Evolutionary conservation across 2,797 vertebrate genomes (phyloP), one percentile per base, ranked within the genome.

Genomic region (Platalea minor): DNA sequence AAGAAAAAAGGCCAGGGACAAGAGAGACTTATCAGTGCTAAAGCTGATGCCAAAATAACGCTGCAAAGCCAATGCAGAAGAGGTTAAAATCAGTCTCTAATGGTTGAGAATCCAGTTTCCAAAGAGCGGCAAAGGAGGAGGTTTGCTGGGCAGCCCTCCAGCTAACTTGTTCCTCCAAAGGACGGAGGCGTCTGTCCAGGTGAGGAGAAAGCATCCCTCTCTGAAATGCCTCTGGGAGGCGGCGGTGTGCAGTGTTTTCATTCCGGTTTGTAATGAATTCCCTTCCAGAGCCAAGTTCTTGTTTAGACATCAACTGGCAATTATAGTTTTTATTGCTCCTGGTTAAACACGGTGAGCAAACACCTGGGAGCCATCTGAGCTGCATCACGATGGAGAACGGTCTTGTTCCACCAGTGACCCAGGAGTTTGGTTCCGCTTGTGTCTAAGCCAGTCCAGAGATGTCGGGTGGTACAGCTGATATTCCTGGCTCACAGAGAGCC

Each of bases 311-410:
- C 67, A 46, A 28, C n/a, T 29, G 50, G 69, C 17, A 48, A 15
- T 33, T 24, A 31, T 0, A 16, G 11, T 4, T 7, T 46, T 73
- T 73, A 68, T 74, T 68, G 81, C 11, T 67, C 43, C 45, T 45
- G 43, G 39, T 53, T 60, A 73, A 79, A 67, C 53, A 19, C 1
- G 1, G n/a, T 11, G 29, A 79, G 73, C 46, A 89, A 60, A 69
- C 29, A 63, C 43, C 57, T 45, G 46, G 68, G 53, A 74, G 35
- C 68, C 37, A 24, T 26, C 53, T 16, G 60, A 73, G 68, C 51
- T 33, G 39, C 2, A 0, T 16, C 54, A 56, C 2, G 2, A 14
- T 7, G 31, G 54, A 43, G 35, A 80, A 28, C 0, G 9, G 31
- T 75, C 48, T 25, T 23, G 33, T 33, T 50, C 7, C 2, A 29